phyloP scores from a whole-genome alignment of 2,797 vertebrate genomes.

The Catharus ustulatus region DNA sequence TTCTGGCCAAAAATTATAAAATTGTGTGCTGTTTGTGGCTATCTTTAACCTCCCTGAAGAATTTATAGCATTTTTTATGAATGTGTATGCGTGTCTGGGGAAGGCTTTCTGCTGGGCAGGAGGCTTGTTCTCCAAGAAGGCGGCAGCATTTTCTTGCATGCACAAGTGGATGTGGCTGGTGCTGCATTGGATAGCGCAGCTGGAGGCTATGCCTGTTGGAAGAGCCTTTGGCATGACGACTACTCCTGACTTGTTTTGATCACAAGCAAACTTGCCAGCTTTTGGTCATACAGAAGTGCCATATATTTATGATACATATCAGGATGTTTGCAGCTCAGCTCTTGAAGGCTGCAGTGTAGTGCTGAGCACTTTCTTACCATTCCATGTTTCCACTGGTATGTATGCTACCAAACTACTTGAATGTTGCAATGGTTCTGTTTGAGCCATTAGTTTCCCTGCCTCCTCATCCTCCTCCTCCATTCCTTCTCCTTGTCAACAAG shows the following conservation, averaged over 20 bases:
- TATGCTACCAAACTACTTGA: constrained; percentile 64
- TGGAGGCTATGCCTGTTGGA: constrained; percentile 22
- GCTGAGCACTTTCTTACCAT: constrained; percentile 64
- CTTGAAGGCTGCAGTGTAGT: constrained; percentile 52
- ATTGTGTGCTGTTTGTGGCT: background rate
- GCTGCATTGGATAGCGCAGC: background rate
- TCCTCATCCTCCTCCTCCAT: background rate
- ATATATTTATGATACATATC: constrained; percentile 65
- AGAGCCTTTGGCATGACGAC: constrained; percentile 26
- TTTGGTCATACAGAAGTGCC: constrained; percentile 61
- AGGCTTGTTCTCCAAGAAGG: background rate
- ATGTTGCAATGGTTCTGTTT: constrained; percentile 68
- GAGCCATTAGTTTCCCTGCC: constrained; percentile 36
- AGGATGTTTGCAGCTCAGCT: constrained; percentile 39
- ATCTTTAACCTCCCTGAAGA: constrained; percentile 32
- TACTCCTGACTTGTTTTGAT: constrained; percentile 3
- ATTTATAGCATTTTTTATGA: constrained; percentile 41
- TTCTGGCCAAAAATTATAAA: constrained; percentile 40
- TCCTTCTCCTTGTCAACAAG: constrained; percentile 24
- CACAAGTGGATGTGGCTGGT: background rate
- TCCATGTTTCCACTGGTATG: constrained; percentile 50
- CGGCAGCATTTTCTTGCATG: constrained; percentile 46
- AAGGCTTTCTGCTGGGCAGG: constrained; percentile 58
- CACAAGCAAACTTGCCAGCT: constrained; percentile 32
- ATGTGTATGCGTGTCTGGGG: constrained; percentile 48